Evolutionary conservation across 1,140 invertebrate genomes (phyloP), one percentile per base, ranked within the genome.

Genomic region (Heliconius himera): DNA sequence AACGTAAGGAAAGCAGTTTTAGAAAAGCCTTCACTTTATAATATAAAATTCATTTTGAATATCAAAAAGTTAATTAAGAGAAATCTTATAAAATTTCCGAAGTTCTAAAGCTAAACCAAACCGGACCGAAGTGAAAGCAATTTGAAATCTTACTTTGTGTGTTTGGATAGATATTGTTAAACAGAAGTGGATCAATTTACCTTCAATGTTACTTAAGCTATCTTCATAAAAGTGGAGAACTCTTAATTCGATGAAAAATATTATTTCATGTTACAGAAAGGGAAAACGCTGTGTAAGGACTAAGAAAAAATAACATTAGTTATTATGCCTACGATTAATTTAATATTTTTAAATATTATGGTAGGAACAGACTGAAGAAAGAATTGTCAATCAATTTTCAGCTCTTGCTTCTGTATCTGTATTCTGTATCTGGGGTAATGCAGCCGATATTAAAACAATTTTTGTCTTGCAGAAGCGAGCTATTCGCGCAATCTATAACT

Each of bases 101-200:
- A 66, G 3, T 66, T 60, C 60, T 16, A 66, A 66, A 66, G 60
- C 60, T 16, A 66, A 22, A 29, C 13, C 60, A 41, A 72, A 41
- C 20, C 36, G 13, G 16, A 72, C 70, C 36, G 13, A 71, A 36
- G 33, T 36, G 16, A 72, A 72, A 13, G 70, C 70, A 38, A 72
- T 74, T 33, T 54, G 26, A n/a, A 74, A 36, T 73, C 72, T 54
- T 74, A 54, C 18, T 73, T 26, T 49, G 22, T 3, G 6, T 41
- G 29, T 60, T 60, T 77, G 41, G 18, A 51, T 77, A n/a, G 66
- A 29, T 9, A 73, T 72, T 77, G 70, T 77, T 77, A 70, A 73
- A 71, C 66, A 71, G 20, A 36, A 73, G 76, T 29, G 22, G 46
- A 77, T 72, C 70, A 77, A 77, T 77, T 77, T 77, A 77, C 49